These are phyloP conservation scores for Tolmerus cingulatus DNA, from an alignment of 2,888 invertebrate genomes.

Conservation along the genomic window DNA sequence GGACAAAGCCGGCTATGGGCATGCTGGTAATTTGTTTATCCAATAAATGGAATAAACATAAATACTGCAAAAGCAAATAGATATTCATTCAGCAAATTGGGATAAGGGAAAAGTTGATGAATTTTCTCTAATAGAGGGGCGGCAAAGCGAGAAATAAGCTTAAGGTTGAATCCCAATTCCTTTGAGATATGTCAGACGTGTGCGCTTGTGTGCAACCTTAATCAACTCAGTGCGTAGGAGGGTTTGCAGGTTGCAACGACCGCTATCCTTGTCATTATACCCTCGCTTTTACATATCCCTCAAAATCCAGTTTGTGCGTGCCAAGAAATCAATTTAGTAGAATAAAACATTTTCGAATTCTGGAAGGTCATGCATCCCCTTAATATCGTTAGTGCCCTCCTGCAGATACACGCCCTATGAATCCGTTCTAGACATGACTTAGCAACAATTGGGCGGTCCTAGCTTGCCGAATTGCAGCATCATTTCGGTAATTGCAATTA, in stretches of 20 bases:
- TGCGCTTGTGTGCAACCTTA: neutral
- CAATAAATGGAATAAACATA: neutral
- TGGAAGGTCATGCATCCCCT: neutral
- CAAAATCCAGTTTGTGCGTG: neutral
- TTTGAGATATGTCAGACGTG: neutral
- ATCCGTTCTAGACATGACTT: neutral
- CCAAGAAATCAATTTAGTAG: neutral
- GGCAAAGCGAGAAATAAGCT: neutral
- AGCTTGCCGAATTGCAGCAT: neutral
- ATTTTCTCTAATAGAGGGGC: neutral
- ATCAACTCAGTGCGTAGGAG: neutral
- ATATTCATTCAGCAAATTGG: neutral
- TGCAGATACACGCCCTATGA: neutral
- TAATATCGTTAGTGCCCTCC: neutral
- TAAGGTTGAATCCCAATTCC: neutral
- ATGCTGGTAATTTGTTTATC: too few relatives aligned
- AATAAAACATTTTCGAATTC: neutral
- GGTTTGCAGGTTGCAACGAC: neutral
- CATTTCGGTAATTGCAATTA: conserved; percentile 18
- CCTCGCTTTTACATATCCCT: neutral
- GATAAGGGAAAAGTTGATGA: neutral
- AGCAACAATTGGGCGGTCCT: neutral
- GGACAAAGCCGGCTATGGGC: too few relatives aligned
- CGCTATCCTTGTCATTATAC: neutral
- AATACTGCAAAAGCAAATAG: neutral